Percentiles rank a stretch among this genome's conserved stretches.
phyloP scores from a whole-genome alignment of 1,140 invertebrate genomes.

The Hylyphantes graminicola region DNA sequence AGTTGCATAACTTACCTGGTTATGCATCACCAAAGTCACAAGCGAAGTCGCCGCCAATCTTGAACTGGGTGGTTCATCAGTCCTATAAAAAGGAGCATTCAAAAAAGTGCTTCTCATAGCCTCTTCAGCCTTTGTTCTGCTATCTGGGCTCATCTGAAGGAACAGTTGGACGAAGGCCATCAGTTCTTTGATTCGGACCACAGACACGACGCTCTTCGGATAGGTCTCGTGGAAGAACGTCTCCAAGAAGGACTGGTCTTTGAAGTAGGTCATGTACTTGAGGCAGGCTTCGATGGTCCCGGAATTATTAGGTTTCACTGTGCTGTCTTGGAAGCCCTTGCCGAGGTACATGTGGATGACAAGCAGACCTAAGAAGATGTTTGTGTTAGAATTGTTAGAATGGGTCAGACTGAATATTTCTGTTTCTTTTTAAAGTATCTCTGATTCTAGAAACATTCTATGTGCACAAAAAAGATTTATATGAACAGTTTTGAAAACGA shows the following conservation, averaged over 20 bases:
- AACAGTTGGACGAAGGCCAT: slow-evolving; percentile 9
- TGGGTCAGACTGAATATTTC: neutral
- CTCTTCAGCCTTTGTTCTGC: neutral
- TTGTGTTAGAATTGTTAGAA: neutral
- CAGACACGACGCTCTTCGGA: neutral
- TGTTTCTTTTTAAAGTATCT: neutral
- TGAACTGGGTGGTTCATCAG: no score
- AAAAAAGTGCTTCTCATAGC: slow-evolving; percentile 8
- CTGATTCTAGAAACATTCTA: no score
- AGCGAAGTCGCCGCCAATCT: no score
- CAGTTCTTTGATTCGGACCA: neutral
- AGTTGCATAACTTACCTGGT: no score
- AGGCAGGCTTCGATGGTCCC: slow-evolving; percentile 5
- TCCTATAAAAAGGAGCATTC: neutral
- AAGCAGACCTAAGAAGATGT: slow-evolving; percentile 23
- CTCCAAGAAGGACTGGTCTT: neutral
- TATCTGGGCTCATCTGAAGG: slow-evolving; percentile 4
- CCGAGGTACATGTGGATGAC: slow-evolving; percentile 33
- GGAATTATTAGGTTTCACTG: slow-evolving; percentile 28
- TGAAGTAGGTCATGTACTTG: slow-evolving; percentile 13
- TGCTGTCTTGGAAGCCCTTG: slow-evolving; percentile 36
- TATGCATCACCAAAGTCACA: no score
- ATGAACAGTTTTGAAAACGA: no score
- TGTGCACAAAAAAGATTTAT: no score
- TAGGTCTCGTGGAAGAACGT: slow-evolving; percentile 33